Evolutionary conservation across 2,797 vertebrate genomes (phyloP).

Genomic region (Chromis chromis): DNA sequence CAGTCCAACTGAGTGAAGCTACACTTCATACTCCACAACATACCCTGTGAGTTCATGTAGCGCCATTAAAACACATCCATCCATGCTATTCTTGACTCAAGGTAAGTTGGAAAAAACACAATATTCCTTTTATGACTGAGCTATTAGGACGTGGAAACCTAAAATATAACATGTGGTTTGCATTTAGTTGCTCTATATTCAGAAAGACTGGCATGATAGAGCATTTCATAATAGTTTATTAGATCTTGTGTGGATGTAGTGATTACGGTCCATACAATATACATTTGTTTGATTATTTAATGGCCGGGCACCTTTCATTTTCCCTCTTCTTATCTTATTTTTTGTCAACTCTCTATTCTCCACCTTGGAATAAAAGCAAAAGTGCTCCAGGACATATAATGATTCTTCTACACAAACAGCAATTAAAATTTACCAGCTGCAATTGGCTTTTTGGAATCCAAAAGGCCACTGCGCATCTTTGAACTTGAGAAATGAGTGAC

Average conservation of each 20-base stretch:
- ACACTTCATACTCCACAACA: background rate
- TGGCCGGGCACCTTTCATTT: background rate
- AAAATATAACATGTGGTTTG: conserved; percentile 16
- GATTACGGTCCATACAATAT: background rate
- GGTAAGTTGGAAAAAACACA: conserved; percentile 1
- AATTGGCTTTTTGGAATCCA: conserved; percentile 5
- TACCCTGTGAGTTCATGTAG: background rate
- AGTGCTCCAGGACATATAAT: background rate
- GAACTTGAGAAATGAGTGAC: conserved; percentile 39
- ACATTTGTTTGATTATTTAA: background rate
- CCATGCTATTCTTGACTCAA: background rate
- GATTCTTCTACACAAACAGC: background rate
- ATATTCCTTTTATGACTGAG: conserved; percentile 38
- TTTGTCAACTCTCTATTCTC: background rate
- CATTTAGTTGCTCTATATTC: conserved; percentile 25
- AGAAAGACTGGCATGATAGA: background rate
- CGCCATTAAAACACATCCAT: conserved; percentile 1
- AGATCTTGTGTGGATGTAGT: background rate
- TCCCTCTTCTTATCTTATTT: background rate
- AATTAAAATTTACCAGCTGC: background rate
- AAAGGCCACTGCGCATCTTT: conserved; percentile 16
- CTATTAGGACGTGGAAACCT: conserved; percentile 43
- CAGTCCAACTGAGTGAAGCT: background rate
- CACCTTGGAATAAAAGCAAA: background rate
- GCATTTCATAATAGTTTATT: background rate